phyloP scores from a whole-genome alignment of 2,888 invertebrate species.

The Drosophila siamana region DNA sequence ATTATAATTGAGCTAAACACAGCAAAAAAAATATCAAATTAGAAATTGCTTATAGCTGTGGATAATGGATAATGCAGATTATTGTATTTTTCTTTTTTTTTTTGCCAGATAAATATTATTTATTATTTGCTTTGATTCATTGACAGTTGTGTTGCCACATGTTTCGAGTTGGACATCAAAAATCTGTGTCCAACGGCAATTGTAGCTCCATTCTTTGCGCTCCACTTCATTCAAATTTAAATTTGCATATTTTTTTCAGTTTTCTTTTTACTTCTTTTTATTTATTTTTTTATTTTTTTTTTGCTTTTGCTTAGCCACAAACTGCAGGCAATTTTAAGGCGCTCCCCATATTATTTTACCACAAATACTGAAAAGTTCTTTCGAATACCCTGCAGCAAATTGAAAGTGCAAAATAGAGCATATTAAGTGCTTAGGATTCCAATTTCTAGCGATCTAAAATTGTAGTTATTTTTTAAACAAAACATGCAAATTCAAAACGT shows the following conservation, averaged over 20 bases:
- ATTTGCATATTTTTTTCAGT: slow-evolving; percentile 24
- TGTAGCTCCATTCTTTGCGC: slow-evolving; percentile 7
- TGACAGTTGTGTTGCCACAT: slow-evolving; percentile 1
- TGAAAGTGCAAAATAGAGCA: background rate
- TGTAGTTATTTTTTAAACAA: background rate
- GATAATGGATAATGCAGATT: background rate
- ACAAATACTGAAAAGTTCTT: slow-evolving; percentile 29
- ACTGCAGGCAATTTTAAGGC: slow-evolving; percentile 47
- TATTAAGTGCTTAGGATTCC: background rate
- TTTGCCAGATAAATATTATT: background rate
- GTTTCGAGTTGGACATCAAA: background rate
- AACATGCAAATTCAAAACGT: no score
- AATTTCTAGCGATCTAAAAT: no score
- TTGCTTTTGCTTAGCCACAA: slow-evolving; percentile 17
- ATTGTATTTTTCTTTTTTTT: background rate
- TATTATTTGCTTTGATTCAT: background rate
- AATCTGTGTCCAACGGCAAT: slow-evolving; percentile 26
- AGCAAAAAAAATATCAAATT: background rate
- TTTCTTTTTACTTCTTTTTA: background rate
- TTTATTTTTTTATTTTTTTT: background rate
- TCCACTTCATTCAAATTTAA: slow-evolving; percentile 39
- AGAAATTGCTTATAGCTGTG: background rate
- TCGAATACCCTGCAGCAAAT: background rate
- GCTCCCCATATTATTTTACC: slow-evolving; percentile 34
- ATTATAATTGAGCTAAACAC: background rate